These are phyloP conservation scores for Bombus waltoni DNA, from an alignment of 1,140 invertebrate genomes.

Conservation along the genomic window DNA sequence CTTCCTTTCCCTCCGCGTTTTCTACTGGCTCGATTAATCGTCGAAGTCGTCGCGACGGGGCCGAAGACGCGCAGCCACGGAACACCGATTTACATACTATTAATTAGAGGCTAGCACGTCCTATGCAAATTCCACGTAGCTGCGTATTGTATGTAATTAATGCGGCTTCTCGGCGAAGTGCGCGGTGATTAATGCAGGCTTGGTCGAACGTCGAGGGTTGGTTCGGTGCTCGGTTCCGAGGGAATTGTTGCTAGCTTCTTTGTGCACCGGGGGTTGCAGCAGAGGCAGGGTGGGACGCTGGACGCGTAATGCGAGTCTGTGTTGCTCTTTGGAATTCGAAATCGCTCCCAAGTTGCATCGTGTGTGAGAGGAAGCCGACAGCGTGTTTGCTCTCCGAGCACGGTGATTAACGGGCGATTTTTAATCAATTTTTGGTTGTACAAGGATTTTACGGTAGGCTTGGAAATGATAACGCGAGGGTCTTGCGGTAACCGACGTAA, in stretches of 20 bases:
- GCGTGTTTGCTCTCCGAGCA: not conserved
- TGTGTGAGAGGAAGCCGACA: not conserved
- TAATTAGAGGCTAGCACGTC: slow-evolving; percentile 59
- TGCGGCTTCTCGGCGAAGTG: slow-evolving; percentile 60
- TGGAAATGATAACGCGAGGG: no score
- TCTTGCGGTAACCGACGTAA: no score
- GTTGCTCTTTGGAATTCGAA: slow-evolving; percentile 2
- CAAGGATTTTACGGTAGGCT: not conserved
- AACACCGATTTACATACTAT: slow-evolving; percentile 46
- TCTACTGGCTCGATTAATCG: slow-evolving; percentile 39
- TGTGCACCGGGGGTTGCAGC: not conserved
- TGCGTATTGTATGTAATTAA: slow-evolving; percentile 65
- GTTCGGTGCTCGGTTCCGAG: no score
- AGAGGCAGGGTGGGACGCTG: not conserved
- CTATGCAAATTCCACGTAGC: slow-evolving; percentile 62
- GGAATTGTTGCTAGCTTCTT: slow-evolving; percentile 34
- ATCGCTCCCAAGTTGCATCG: not conserved
- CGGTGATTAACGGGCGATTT: not conserved
- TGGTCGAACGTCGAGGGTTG: slow-evolving; percentile 15
- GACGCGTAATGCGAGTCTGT: not conserved
- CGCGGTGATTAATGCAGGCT: slow-evolving; percentile 58
- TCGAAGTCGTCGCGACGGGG: not conserved
- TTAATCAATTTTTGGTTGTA: not conserved
- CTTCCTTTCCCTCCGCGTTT: no score
- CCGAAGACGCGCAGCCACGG: not conserved